Conservation (phyloP, 2,888 invertebrate species). For the Cheilosia vernalis region DNA sequence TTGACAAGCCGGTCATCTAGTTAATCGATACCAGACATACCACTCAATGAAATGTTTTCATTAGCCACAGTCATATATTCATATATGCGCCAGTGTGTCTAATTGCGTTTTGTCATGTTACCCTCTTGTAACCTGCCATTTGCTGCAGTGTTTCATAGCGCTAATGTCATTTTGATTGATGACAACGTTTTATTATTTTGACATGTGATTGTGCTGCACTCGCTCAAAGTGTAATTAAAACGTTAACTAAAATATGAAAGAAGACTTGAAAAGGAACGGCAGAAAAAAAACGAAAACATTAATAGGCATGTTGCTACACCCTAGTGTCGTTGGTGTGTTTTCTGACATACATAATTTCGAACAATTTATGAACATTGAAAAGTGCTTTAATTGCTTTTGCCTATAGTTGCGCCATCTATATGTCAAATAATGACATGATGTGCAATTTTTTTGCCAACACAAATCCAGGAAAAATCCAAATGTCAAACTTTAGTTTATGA, state of each 20-base stretch:
- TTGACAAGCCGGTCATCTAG: no score
- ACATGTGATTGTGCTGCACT: slow-evolving; percentile 31
- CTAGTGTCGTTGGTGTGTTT: no score
- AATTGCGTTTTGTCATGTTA: slow-evolving; percentile 42
- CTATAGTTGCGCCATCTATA: background rate
- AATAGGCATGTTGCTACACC: no score
- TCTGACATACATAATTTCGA: no score
- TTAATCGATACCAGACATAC: no score
- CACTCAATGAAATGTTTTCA: no score
- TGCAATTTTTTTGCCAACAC: background rate
- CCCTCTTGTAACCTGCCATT: slow-evolving; percentile 42
- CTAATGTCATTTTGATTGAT: slow-evolving; percentile 67
- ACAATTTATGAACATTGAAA: no score
- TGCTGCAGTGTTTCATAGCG: slow-evolving; percentile 20
- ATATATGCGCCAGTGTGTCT: background rate
- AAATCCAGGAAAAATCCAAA: slow-evolving; percentile 6
- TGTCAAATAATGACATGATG: background rate
- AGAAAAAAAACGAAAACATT: no score
- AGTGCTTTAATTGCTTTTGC: background rate
- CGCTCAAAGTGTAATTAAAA: slow-evolving; percentile 20
- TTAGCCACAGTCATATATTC: background rate
- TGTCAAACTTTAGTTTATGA: slow-evolving; percentile 43
- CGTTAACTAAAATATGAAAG: no score
- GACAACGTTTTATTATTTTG: slow-evolving; percentile 35
- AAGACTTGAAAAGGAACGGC: no score